Conservation (phyloP, 2,797 vertebrate genomes). For the Australoheros facetus region DNA sequence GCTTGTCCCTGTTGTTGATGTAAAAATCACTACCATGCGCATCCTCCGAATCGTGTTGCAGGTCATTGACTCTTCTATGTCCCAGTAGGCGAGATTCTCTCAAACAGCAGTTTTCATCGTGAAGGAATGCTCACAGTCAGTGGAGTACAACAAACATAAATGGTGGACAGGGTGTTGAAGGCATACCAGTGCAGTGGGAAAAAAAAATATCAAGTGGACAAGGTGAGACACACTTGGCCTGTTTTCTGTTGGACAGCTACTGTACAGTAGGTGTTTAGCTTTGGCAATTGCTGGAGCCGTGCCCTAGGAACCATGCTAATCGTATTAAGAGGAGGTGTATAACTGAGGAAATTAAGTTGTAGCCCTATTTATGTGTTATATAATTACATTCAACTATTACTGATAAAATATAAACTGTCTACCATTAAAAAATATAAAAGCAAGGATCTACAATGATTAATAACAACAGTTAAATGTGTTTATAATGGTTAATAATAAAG, state of each 20-base stretch:
- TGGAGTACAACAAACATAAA: constrained; percentile 22
- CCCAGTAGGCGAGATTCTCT: not conserved
- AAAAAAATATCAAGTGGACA: constrained; percentile 8
- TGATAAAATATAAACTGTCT: no score
- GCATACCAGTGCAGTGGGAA: not conserved
- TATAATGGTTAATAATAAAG: not conserved
- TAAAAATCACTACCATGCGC: constrained; percentile 1
- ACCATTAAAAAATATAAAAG: not conserved
- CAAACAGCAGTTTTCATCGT: not conserved
- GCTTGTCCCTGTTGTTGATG: constrained; percentile 11
- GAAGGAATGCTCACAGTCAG: constrained; percentile 14
- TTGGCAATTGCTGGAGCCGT: not conserved
- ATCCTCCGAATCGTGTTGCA: constrained; percentile 17
- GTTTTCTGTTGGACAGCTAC: not conserved
- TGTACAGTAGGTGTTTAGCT: not conserved
- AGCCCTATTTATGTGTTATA: not conserved
- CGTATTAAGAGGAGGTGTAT: not conserved
- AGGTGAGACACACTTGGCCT: constrained; percentile 7
- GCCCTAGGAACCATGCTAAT: not conserved
- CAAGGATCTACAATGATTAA: not conserved
- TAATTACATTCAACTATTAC: no score
- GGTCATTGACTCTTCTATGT: constrained; percentile 25
- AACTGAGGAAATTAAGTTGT: not conserved
- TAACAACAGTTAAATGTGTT: not conserved
- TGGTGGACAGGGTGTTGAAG: not conserved